Conservation (phyloP, 2,113 vertebrate species). For the Saccopteryx leptura region DNA sequence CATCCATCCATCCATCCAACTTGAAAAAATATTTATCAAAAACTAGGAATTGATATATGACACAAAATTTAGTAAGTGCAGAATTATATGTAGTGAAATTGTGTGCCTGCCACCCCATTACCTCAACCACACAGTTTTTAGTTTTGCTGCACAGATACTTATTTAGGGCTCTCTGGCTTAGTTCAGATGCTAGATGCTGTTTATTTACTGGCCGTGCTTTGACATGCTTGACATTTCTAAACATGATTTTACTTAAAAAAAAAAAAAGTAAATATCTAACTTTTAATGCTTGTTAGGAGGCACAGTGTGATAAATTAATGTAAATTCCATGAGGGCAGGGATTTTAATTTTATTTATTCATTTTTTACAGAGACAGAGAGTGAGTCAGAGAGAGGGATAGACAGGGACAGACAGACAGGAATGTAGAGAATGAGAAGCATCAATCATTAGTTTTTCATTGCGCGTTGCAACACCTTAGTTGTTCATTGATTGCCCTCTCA, state of each 20-base stretch:
- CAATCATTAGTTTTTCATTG: no score
- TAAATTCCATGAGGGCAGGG: not conserved
- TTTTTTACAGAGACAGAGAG: no score
- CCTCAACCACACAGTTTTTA: not conserved
- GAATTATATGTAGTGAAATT: not conserved
- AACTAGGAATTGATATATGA: not conserved
- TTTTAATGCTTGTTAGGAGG: not conserved
- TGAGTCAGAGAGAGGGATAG: no score
- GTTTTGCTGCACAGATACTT: not conserved
- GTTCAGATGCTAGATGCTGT: not conserved
- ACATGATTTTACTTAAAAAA: slow-evolving; percentile 45
- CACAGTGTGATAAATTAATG: not conserved
- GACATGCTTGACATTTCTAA: slow-evolving; percentile 52
- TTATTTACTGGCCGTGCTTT: slow-evolving; percentile 48
- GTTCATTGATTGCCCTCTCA: no score
- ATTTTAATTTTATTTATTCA: not conserved
- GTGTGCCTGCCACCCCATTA: not conserved
- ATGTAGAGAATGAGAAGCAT: no score
- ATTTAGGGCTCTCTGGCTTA: not conserved
- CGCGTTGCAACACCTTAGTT: no score
- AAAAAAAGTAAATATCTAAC: slow-evolving; percentile 7
- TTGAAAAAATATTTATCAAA: slow-evolving; percentile 14
- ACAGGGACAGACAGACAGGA: no score
- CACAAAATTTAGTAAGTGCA: slow-evolving; percentile 1
- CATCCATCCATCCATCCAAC: not conserved